phyloP scores from a whole-genome alignment of 2,888 invertebrate genomes.

The Andrena bucephala region DNA sequence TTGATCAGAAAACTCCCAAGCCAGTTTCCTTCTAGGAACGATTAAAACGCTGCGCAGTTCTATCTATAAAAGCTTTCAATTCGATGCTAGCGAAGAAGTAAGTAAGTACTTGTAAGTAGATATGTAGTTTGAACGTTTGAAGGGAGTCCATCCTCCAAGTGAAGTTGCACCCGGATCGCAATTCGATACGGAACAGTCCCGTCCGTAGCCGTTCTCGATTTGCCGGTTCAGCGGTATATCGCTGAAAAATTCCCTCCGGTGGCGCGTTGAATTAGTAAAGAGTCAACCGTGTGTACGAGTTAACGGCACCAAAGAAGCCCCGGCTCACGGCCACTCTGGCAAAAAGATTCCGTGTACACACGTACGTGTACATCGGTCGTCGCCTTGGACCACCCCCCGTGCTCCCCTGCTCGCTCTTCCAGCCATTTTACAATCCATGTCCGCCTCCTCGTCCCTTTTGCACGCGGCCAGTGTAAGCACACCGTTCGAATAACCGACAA shows the following conservation, averaged over 20 bases:
- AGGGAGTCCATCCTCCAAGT: not conserved
- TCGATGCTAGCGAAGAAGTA: too few relatives aligned
- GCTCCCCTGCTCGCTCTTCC: not conserved
- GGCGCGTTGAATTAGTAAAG: slow-evolving; percentile 80
- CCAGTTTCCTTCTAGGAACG: too few relatives aligned
- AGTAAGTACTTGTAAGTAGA: too few relatives aligned
- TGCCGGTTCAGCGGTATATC: slow-evolving; percentile 21
- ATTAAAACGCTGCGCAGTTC: too few relatives aligned
- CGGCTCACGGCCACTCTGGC: slow-evolving; percentile 19
- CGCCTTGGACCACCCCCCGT: not conserved
- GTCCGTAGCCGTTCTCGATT: not conserved
- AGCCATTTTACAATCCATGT: slow-evolving; percentile 44
- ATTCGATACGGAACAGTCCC: not conserved
- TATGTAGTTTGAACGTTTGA: too few relatives aligned
- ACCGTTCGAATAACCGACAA: slow-evolving; percentile 58
- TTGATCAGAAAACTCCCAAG: too few relatives aligned
- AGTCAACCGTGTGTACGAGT: slow-evolving; percentile 55
- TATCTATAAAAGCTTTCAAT: too few relatives aligned
- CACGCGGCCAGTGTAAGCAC: slow-evolving; percentile 47
- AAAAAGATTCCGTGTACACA: slow-evolving; percentile 40
- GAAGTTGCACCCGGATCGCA: not conserved
- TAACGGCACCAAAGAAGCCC: slow-evolving; percentile 31
- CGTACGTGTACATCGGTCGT: not conserved
- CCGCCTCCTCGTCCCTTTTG: not conserved
- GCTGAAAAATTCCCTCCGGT: slow-evolving; percentile 75